Percentiles rank a stretch among this genome's conserved stretches.
Conservation (phyloP, 2,888 invertebrate genomes). For the Sipunculus nudus region DNA sequence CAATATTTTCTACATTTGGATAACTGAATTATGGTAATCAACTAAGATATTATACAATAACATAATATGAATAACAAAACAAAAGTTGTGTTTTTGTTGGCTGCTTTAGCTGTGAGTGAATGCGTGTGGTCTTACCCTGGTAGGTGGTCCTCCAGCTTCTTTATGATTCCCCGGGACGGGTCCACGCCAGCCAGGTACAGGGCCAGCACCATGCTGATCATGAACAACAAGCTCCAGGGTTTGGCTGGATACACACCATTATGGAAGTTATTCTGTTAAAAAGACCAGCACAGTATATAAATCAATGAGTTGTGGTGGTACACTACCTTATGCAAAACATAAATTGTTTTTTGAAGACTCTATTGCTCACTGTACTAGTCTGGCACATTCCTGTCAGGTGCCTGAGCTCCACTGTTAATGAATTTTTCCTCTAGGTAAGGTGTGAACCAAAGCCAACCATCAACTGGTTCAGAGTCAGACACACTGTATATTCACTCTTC, state of each 20-base stretch:
- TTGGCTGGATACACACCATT: constrained; percentile 97
- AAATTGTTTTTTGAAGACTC: not conserved
- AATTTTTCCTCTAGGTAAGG: too few relatives aligned
- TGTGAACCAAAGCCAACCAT: too few relatives aligned
- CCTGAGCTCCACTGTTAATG: too few relatives aligned
- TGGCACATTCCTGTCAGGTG: too few relatives aligned
- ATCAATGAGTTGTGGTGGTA: not conserved
- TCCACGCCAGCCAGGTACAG: constrained; percentile 79
- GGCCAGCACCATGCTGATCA: constrained; percentile 81
- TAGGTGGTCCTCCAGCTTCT: constrained; percentile 77
- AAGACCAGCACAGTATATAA: not conserved
- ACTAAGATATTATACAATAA: not conserved
- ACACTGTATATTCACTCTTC: too few relatives aligned
- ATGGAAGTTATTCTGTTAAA: constrained; percentile 87
- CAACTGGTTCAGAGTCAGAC: too few relatives aligned
- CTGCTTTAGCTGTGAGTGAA: not conserved
- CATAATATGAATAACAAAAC: not conserved
- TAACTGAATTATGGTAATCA: too few relatives aligned
- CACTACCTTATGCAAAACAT: not conserved
- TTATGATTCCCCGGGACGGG: constrained; percentile 85
- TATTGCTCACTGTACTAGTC: not conserved
- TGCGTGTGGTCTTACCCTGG: constrained; percentile 74
- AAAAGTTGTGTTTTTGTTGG: constrained; percentile 9
- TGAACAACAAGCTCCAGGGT: constrained; percentile 85
- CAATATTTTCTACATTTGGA: not conserved